A percentile compares a stretch with the other conserved stretches of the same genome.
Conservation (phyloP, 2,888 invertebrate species). For the Hartigia nigra region DNA sequence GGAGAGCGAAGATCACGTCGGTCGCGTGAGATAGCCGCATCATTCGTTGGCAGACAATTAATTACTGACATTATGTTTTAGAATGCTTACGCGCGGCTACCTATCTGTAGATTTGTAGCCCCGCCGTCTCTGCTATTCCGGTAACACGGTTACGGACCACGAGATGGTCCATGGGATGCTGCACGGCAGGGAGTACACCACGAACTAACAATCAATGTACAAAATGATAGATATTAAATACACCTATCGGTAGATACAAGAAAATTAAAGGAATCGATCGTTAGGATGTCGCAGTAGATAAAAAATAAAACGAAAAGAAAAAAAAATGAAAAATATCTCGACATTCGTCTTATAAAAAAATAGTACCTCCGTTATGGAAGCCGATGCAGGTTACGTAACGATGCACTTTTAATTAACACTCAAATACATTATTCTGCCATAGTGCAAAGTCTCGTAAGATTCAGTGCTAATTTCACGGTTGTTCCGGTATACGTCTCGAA, state of each 20-base stretch:
- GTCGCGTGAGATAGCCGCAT: conserved; percentile 60
- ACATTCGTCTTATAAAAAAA: not conserved
- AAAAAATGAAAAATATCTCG: not conserved
- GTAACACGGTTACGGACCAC: conserved; percentile 23
- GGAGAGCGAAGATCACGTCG: conserved; percentile 28
- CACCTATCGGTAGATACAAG: conserved; percentile 10
- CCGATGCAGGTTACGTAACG: not conserved
- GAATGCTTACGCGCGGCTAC: conserved; percentile 53
- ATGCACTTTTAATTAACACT: not conserved
- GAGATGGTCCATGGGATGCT: conserved; percentile 26
- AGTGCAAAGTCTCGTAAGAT: not conserved
- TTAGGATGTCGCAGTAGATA: not conserved
- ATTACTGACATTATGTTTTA: conserved; percentile 59
- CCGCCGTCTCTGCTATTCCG: conserved; percentile 1
- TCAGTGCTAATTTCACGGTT: not conserved
- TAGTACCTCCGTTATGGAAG: not conserved
- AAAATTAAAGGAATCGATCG: conserved; percentile 5
- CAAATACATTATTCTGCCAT: not conserved
- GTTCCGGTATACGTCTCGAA: not conserved
- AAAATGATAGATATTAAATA: conserved; percentile 40
- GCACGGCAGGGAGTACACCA: conserved; percentile 15
- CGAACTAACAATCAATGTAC: conserved; percentile 34
- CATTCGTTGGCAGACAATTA: conserved; percentile 58
- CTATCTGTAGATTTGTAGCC: conserved; percentile 48
- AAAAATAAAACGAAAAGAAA: not conserved